Percentiles rank a stretch among this genome's conserved stretches.
Evolutionary conservation across 2,888 invertebrate genomes (phyloP).

Genomic region (Tinea pellionella): DNA sequence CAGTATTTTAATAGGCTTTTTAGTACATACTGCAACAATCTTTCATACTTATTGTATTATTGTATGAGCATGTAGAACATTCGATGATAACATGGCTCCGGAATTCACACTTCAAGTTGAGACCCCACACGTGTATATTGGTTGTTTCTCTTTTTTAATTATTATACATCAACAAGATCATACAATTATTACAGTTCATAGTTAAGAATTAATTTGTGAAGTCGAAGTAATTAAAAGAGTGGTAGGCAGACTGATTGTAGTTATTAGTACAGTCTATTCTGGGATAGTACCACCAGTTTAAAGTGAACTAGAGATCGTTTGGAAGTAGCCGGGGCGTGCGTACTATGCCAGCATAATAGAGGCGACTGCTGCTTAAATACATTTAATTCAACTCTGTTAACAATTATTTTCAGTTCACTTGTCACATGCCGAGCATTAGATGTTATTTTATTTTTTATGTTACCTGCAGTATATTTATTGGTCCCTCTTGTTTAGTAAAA

Average conservation of each 20-base stretch:
- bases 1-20: conserved; percentile 64
- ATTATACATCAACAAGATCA: background rate
- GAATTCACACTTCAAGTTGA: conserved; percentile 4
- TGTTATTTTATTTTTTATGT: too few species aligned
- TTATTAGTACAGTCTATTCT: too few species aligned
- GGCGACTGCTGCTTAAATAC: too few species aligned
- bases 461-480: background rate
- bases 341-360: too few species aligned
- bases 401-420: too few species aligned
- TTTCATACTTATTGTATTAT: conserved; percentile 16
- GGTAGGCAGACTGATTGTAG: too few species aligned
- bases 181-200: background rate
- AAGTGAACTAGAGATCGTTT: too few species aligned
- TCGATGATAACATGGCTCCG: conserved; percentile 27
- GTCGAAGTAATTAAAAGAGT: too few species aligned
- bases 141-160: background rate
- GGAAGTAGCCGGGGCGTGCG: too few species aligned
- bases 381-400: too few species aligned
- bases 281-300: too few species aligned
- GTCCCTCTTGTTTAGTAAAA: background rate
- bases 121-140: conserved; percentile 6
- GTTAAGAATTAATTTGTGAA: background rate
- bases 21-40: conserved; percentile 33
- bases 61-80: conserved; percentile 30
- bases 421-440: too few species aligned